These are phyloP conservation scores for Phalacrocorax aristotelis DNA, from an alignment of 2,113 vertebrate genomes.

Conservation along the genomic window DNA sequence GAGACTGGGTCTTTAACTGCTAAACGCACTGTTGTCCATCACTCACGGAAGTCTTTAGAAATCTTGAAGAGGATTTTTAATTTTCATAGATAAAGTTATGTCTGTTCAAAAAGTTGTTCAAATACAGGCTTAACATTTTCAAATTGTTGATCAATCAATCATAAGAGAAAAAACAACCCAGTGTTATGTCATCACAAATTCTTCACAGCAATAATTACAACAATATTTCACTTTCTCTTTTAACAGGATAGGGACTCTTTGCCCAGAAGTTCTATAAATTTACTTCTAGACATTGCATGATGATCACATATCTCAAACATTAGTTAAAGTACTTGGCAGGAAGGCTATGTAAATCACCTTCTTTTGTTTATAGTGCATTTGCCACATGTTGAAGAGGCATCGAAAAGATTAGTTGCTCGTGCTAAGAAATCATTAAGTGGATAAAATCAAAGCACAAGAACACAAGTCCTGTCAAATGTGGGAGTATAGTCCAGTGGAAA, in stretches of 20 bases:
- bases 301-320: conserved; percentile 21
- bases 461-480: not conserved
- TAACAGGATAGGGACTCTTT: conserved; percentile 40
- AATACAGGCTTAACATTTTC: not conserved
- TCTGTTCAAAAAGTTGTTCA: not conserved
- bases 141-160: not conserved
- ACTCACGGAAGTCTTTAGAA: not conserved
- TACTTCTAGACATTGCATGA: not conserved
- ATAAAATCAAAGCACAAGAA: not conserved
- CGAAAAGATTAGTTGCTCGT: not conserved
- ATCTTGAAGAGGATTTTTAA: not conserved
- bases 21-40: not conserved
- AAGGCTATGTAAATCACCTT: conserved; percentile 36
- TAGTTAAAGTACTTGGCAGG: conserved; percentile 1
- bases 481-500: not conserved
- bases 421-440: not conserved
- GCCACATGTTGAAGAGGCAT: conserved; percentile 11
- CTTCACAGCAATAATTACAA: conserved; percentile 1
- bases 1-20: not conserved
- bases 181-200: conserved; percentile 1
- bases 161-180: not conserved
- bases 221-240: conserved; percentile 61
- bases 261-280: conserved; percentile 56
- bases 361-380: conserved; percentile 31
- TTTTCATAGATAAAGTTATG: not conserved